Conservation (phyloP, 2,888 invertebrate species). For the Bedellia somnulentella region DNA sequence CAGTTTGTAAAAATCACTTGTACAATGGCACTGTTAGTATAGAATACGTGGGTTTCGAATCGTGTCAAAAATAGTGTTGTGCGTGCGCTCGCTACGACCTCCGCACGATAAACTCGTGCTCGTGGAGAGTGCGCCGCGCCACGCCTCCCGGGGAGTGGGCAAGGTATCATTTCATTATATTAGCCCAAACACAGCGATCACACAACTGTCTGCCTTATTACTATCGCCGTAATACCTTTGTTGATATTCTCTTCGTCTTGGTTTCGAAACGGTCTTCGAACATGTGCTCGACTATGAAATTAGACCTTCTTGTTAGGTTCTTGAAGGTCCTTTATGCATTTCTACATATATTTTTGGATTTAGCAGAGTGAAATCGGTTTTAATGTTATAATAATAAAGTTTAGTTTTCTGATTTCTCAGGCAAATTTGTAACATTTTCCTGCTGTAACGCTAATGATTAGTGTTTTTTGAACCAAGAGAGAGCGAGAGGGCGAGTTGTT, state of each 20-base stretch:
- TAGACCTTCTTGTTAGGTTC: not conserved
- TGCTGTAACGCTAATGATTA: conserved; percentile 20
- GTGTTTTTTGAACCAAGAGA: no score
- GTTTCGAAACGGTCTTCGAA: conserved; percentile 11
- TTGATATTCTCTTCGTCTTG: conserved; percentile 20
- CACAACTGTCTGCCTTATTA: conserved; percentile 47
- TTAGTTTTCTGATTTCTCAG: not conserved
- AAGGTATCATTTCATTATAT: conserved; percentile 39
- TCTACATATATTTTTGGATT: not conserved
- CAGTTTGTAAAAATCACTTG: not conserved
- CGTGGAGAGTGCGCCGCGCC: conserved; percentile 18
- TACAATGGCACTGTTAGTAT: not conserved
- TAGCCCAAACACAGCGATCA: conserved; percentile 26
- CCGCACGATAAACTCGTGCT: conserved; percentile 26
- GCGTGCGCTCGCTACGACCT: conserved; percentile 25
- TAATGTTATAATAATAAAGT: no score
- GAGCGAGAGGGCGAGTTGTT: conserved; percentile 16
- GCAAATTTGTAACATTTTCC: conserved; percentile 11
- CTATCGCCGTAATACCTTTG: conserved; percentile 25
- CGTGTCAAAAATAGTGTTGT: conserved; percentile 6
- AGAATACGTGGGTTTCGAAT: conserved; percentile 12
- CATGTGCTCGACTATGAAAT: not conserved
- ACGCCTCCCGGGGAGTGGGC: conserved; percentile 55
- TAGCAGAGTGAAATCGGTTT: not conserved
- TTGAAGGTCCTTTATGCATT: not conserved